Conservation (phyloP, 2,888 invertebrate species). For the Ryuthela nishihirai region DNA sequence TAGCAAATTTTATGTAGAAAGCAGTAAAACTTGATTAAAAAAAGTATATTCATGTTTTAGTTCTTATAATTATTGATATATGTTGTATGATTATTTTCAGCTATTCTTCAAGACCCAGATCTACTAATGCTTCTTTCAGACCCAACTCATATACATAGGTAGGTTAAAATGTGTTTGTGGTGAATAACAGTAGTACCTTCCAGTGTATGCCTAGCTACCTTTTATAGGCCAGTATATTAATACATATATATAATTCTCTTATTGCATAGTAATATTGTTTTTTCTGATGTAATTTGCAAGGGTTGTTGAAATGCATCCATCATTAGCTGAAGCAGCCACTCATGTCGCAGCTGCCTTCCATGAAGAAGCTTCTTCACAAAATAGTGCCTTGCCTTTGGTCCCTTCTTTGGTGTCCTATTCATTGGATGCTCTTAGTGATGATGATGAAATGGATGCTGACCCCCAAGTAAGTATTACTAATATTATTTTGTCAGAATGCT, state of each 20-base stretch:
- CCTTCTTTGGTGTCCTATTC: constrained; percentile 46
- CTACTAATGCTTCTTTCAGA: constrained; percentile 68
- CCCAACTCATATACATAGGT: constrained; percentile 62
- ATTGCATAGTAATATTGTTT: too few species aligned
- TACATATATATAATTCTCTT: too few species aligned
- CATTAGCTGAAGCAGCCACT: constrained; percentile 65
- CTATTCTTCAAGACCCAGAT: constrained; percentile 71
- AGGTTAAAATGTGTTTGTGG: too few species aligned
- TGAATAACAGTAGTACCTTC: not conserved
- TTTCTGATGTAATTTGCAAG: too few species aligned
- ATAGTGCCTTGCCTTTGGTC: not conserved
- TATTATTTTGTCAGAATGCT: too few species aligned
- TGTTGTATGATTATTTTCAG: constrained; percentile 50
- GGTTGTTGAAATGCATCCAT: constrained; percentile 65
- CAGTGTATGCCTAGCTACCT: not conserved
- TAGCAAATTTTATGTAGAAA: too few species aligned
- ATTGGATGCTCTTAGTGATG: constrained; percentile 51
- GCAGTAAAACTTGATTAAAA: too few species aligned
- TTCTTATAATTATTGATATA: too few species aligned
- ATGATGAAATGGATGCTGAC: constrained; percentile 46
- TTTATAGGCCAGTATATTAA: too few species aligned
- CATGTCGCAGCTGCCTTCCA: constrained; percentile 61
- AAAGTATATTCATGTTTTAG: too few species aligned
- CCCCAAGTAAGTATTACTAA: too few species aligned
- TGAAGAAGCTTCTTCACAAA: constrained; percentile 44